Percentiles rank a stretch among this genome's conserved stretches.
These are phyloP conservation scores for Coenonympha arcania DNA, from an alignment of 2,888 invertebrate species.

Conservation along the genomic window DNA sequence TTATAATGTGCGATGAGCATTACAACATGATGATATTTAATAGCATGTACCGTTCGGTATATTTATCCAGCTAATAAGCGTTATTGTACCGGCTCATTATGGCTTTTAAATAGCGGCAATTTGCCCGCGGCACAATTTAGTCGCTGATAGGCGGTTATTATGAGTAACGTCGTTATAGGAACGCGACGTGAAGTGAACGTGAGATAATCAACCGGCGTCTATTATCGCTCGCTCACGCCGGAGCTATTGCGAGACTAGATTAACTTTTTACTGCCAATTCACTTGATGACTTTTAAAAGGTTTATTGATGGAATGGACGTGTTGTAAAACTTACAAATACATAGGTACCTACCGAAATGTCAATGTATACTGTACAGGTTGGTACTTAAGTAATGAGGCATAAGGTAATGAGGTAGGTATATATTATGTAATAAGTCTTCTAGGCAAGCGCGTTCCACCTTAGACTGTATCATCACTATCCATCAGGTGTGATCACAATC, in stretches of 20 bases:
- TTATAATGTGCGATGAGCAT: neutral
- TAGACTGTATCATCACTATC: no score
- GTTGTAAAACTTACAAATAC: slow-evolving; percentile 6
- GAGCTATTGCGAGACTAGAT: slow-evolving; percentile 30
- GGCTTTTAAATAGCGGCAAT: slow-evolving; percentile 14
- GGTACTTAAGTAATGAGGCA: no score
- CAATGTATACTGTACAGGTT: no score
- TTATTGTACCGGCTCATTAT: slow-evolving; percentile 34
- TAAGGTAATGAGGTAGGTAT: no score
- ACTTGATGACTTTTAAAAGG: slow-evolving; percentile 23
- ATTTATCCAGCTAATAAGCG: slow-evolving; percentile 42
- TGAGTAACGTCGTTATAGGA: slow-evolving; percentile 45
- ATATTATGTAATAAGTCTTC: no score
- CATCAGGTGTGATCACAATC: no score
- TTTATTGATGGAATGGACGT: slow-evolving; percentile 11
- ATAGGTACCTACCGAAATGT: slow-evolving; percentile 8
- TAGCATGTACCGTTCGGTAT: slow-evolving; percentile 31
- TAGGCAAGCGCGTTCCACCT: no score
- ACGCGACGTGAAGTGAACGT: slow-evolving; percentile 27
- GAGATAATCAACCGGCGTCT: slow-evolving; percentile 39
- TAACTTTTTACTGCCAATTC: slow-evolving; percentile 32
- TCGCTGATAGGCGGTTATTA: slow-evolving; percentile 40
- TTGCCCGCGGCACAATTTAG: slow-evolving; percentile 17
- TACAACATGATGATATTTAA: slow-evolving; percentile 11
- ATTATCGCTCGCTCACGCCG: slow-evolving; percentile 33